A percentile compares a stretch with the other conserved stretches of the same genome.
Evolutionary conservation across 2,797 vertebrate species (phyloP).

Genomic region (Lindbergichthys nudifrons): DNA sequence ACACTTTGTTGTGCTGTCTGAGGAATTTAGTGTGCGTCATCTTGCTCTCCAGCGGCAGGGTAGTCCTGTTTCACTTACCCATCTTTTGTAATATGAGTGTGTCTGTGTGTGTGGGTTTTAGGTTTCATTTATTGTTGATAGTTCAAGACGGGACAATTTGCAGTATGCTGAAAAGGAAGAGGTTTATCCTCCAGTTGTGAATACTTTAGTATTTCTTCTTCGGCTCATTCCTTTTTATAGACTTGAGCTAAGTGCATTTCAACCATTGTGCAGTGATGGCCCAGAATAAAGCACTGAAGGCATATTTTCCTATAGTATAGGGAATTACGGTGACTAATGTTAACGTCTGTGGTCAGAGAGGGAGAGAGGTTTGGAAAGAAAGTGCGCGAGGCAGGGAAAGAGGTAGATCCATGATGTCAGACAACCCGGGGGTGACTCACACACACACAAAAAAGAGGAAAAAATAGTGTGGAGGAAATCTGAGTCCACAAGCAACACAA

Average conservation of each 20-base stretch:
- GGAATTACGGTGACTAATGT: conserved; percentile 64
- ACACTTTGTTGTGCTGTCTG: conserved; percentile 64
- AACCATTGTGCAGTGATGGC: conserved; percentile 22
- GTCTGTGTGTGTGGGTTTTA: conserved; percentile 49
- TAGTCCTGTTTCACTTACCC: conserved; percentile 72
- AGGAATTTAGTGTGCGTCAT: conserved; percentile 80
- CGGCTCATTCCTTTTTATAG: background rate
- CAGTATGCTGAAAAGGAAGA: conserved; percentile 20
- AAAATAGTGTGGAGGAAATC: conserved; percentile 19
- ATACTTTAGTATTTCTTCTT: background rate
- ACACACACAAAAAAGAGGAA: conserved; percentile 8
- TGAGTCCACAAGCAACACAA: conserved; percentile 30
- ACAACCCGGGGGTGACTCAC: conserved; percentile 49
- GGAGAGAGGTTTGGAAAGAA: conserved; percentile 56
- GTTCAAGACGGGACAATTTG: conserved; percentile 32
- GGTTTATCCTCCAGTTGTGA: conserved; percentile 36
- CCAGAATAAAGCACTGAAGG: conserved; percentile 11
- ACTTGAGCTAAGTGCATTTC: conserved; percentile 17
- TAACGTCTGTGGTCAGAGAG: conserved; percentile 48
- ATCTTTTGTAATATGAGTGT: conserved; percentile 59
- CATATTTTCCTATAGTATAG: conserved; percentile 58
- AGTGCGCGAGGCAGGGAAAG: conserved; percentile 41
- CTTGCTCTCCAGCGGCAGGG: conserved; percentile 59
- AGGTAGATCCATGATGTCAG: conserved; percentile 49
- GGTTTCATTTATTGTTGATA: conserved; percentile 66